These are phyloP conservation scores for Fragum whitleyi DNA, from an alignment of 2,888 invertebrate species.

Conservation along the genomic window DNA sequence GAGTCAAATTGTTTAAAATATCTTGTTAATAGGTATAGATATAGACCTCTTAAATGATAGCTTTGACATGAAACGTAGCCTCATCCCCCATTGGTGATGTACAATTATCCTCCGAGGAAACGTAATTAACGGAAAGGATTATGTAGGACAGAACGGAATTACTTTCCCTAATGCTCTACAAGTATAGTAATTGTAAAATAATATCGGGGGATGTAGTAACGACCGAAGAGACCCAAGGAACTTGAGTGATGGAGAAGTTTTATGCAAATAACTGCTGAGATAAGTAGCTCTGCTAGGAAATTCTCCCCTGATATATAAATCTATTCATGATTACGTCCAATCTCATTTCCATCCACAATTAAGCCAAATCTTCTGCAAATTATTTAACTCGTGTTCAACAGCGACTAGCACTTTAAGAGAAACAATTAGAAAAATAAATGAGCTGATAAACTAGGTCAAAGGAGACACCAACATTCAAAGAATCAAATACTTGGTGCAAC, in stretches of 20 bases:
- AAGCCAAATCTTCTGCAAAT: not conserved
- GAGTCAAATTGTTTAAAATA: no score
- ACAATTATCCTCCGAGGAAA: not conserved
- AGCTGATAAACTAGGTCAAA: no score
- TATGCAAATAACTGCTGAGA: not conserved
- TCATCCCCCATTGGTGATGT: not conserved
- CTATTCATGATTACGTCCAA: conserved; percentile 4
- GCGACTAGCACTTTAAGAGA: no score
- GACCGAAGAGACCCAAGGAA: not conserved
- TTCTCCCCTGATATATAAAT: not conserved
- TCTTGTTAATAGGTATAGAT: no score
- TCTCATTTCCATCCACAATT: not conserved
- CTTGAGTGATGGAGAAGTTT: not conserved
- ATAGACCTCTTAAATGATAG: not conserved
- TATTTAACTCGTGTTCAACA: no score
- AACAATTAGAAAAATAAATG: no score
- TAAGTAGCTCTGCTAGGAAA: not conserved
- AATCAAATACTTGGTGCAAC: no score
- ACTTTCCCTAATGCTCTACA: not conserved
- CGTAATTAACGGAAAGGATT: conserved; percentile 9
- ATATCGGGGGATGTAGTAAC: conserved; percentile 7
- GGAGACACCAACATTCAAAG: no score
- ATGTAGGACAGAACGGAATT: conserved; percentile 19
- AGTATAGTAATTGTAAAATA: conserved; percentile 15
- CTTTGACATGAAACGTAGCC: not conserved